phyloP scores from a whole-genome alignment of 2,888 invertebrate species.

The Oxyteleia sp. region DNA sequence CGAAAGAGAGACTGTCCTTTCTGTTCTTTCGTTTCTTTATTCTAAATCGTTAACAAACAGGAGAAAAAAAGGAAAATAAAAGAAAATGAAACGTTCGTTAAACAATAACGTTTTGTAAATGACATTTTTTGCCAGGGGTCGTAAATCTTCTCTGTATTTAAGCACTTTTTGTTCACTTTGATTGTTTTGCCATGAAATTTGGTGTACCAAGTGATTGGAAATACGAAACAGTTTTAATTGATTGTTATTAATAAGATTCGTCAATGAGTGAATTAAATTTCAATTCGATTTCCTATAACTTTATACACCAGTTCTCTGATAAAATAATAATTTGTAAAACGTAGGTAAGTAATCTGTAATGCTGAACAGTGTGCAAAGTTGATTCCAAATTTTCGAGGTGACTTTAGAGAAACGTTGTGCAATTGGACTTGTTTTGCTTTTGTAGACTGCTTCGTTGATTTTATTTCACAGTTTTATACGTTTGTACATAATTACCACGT shows the following conservation, averaged over 20 bases:
- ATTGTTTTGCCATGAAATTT: slow-evolving; percentile 32
- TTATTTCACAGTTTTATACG: too few species aligned
- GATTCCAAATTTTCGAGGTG: too few species aligned
- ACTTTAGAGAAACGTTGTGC: too few species aligned
- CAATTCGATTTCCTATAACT: slow-evolving; percentile 35
- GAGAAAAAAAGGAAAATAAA: not conserved
- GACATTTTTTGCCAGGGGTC: slow-evolving; percentile 83
- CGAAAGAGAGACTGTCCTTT: slow-evolving; percentile 7
- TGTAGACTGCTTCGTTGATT: too few species aligned
- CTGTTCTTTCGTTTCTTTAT: slow-evolving; percentile 34
- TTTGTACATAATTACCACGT: too few species aligned
- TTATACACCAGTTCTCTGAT: slow-evolving; percentile 34
- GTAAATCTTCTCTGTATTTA: slow-evolving; percentile 85
- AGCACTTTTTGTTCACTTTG: slow-evolving; percentile 44
- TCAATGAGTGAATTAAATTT: too few species aligned
- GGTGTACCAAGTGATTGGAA: slow-evolving; percentile 46
- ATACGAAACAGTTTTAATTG: not conserved
- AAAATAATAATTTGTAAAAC: slow-evolving; percentile 17
- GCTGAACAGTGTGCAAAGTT: slow-evolving; percentile 1
- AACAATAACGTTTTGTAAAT: slow-evolving; percentile 18
- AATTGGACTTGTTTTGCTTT: too few species aligned
- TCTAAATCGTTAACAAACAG: not conserved
- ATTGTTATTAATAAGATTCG: too few species aligned
- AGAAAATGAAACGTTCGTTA: not conserved
- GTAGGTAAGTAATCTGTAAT: slow-evolving; percentile 41